A percentile compares a stretch with the other conserved stretches of the same genome.
Conservation (phyloP, 2,797 vertebrate genomes). For the Sarcophilus harrisii region DNA sequence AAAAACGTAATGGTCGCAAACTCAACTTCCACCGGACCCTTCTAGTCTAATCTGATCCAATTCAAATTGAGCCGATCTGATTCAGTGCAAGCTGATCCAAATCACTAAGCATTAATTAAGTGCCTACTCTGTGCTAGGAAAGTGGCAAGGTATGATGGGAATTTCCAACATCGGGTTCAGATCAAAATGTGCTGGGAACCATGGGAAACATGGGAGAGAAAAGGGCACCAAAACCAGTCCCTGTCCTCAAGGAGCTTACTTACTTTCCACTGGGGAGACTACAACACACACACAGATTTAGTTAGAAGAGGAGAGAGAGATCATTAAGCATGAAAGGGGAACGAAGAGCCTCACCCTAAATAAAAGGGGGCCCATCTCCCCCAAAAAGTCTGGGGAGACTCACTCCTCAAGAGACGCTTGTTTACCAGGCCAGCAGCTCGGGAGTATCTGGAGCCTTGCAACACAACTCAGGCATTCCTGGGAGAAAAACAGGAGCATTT, state of each 20-base stretch:
- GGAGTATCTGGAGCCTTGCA: slow-evolving; percentile 67
- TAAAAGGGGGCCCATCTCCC: slow-evolving; percentile 6
- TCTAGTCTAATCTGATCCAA: neutral
- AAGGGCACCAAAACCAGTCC: neutral
- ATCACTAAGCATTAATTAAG: neutral
- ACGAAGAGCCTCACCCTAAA: neutral
- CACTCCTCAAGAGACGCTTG: slow-evolving; percentile 51
- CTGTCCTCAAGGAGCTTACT: neutral
- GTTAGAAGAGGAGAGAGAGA: neutral
- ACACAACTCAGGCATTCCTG: slow-evolving; percentile 75
- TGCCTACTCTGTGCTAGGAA: neutral
- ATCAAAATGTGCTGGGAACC: neutral
- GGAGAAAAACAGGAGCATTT: slow-evolving; percentile 75
- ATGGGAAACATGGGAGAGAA: neutral
- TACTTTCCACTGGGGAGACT: neutral
- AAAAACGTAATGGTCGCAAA: neutral
- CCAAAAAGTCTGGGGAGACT: slow-evolving; percentile 65
- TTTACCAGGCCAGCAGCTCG: slow-evolving; percentile 71
- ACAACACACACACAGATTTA: neutral
- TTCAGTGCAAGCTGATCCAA: neutral
- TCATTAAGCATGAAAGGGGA: neutral
- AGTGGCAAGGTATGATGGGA: neutral
- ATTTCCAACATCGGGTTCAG: neutral
- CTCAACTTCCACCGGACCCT: neutral
- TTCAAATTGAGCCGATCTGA: neutral